Evolutionary conservation across 1,140 invertebrate genomes (phyloP).

Genomic region (Latrodectus geometricus): DNA sequence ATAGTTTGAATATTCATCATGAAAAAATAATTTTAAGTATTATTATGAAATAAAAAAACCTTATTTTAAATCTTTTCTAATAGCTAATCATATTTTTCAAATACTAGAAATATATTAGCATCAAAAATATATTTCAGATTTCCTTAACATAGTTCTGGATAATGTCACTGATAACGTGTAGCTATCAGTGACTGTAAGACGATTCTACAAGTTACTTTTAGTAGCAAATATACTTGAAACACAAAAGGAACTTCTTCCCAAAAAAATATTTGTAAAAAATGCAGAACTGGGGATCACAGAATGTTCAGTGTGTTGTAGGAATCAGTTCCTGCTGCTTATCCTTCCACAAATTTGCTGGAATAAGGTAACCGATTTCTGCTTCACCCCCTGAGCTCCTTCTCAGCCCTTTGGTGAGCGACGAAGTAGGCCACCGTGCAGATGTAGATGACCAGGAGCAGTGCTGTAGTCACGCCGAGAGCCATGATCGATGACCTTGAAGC

Average conservation of each 20-base stretch:
- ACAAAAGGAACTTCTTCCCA: background rate
- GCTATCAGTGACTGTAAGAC: no score
- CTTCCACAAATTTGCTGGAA: background rate
- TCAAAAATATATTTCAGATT: no score
- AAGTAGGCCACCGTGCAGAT: conserved; percentile 67
- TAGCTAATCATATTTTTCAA: no score
- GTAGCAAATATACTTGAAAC: no score
- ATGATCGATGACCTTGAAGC: conserved; percentile 90
- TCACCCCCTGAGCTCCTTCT: conserved; percentile 25
- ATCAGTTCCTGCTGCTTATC: background rate
- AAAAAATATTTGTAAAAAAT: background rate
- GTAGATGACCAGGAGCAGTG: conserved; percentile 87
- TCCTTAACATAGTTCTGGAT: no score
- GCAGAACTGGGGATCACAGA: background rate
- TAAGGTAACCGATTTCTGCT: background rate
- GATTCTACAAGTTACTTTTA: no score
- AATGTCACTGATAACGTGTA: no score
- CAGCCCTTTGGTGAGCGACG: conserved; percentile 30
- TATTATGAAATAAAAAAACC: no score
- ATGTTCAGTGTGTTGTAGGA: background rate
- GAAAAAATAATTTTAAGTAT: no score
- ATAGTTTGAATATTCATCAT: no score
- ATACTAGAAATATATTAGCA: no score
- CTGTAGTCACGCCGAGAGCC: conserved; percentile 88
- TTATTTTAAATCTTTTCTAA: no score